phyloP scores from a whole-genome alignment of 2,113 vertebrate genomes.

The Himantopus leucocephalus region DNA sequence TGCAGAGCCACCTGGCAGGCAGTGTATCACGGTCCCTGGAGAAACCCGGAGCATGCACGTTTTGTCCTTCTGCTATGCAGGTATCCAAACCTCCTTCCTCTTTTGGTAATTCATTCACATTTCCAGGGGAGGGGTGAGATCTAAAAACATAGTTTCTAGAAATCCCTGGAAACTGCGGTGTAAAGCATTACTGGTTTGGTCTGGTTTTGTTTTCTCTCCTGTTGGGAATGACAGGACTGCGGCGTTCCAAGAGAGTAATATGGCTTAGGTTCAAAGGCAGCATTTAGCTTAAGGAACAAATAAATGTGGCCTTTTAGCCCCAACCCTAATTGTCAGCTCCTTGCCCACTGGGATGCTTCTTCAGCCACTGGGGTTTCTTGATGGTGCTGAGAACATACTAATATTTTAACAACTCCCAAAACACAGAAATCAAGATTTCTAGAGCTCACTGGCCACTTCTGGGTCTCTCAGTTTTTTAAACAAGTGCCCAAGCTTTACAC shows the following conservation, averaged over 20 bases:
- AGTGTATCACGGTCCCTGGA: not conserved
- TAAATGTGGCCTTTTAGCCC: not conserved
- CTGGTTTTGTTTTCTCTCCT: not conserved
- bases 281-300: not conserved
- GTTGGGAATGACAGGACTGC: not conserved
- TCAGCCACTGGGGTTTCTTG: not conserved
- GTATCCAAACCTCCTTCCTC: not conserved
- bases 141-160: not conserved
- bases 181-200: not conserved
- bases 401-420: not conserved
- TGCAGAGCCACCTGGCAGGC: not conserved
- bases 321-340: not conserved
- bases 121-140: not conserved
- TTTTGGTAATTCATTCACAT: not conserved
- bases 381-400: not conserved
- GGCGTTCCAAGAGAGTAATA: not conserved
- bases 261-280: not conserved
- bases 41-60: fast-evolving
- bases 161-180: not conserved
- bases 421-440: not conserved
- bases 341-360: not conserved
- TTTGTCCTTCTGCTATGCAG: not conserved
- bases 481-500: not conserved
- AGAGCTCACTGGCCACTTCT: fast-evolving
- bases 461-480: not conserved